These are phyloP conservation scores for Pangasius krempfi DNA, from an alignment of 2,797 vertebrate species.

Conservation along the genomic window DNA sequence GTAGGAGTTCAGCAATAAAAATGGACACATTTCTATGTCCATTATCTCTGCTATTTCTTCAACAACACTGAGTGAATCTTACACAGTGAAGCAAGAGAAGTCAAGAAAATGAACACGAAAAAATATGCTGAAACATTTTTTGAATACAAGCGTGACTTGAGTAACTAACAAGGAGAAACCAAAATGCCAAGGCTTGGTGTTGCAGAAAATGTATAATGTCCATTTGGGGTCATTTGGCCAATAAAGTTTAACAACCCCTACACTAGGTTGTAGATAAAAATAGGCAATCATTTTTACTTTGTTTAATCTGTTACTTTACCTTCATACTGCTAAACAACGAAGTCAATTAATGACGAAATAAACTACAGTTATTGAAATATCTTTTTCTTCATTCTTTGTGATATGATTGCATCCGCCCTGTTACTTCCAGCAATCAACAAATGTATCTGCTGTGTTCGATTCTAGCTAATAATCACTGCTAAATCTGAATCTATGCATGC, in stretches of 20 bases:
- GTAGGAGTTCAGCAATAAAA: not conserved
- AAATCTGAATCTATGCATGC: not conserved
- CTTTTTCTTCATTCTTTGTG: not conserved
- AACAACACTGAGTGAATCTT: not conserved
- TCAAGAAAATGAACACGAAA: not conserved
- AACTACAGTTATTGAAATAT: not conserved
- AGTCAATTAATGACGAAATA: not conserved
- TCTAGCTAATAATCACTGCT: not conserved
- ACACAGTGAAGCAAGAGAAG: not conserved
- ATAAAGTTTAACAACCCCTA: not conserved
- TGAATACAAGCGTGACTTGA: not conserved
- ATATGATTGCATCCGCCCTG: not conserved
- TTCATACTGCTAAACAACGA: not conserved
- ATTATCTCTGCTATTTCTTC: not conserved
- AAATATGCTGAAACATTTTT: not conserved
- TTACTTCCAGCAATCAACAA: not conserved
- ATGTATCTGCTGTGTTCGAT: not conserved
- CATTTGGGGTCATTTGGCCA: not conserved
- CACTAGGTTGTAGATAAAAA: not conserved
- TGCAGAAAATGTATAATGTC: not conserved
- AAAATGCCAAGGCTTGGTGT: not conserved
- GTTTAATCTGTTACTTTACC: not conserved
- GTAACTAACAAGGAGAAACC: not conserved
- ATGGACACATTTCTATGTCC: not conserved
- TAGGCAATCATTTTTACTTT: not conserved